phyloP scores from a whole-genome alignment of 1,140 invertebrate genomes.

The Coelopa frigida region DNA sequence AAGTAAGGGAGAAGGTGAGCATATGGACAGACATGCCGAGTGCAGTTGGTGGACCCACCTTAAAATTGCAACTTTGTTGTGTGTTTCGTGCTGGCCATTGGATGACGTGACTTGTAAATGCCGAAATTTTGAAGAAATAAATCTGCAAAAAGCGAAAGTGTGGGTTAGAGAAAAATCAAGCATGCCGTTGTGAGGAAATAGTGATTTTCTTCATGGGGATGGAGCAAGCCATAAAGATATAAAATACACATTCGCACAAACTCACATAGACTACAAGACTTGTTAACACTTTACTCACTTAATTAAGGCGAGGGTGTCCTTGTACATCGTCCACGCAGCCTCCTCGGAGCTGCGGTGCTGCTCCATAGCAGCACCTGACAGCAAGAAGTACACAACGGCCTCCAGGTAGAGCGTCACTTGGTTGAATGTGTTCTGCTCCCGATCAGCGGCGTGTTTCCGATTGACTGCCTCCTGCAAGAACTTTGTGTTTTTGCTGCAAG shows the following conservation, averaged over 20 bases:
- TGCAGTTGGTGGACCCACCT: conserved; percentile 58
- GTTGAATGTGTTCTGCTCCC: conserved; percentile 58
- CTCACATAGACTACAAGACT: conserved; percentile 1
- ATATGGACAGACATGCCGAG: no score
- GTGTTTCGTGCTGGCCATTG: conserved; percentile 53
- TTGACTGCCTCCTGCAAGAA: conserved; percentile 70
- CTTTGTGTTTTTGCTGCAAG: conserved; percentile 42
- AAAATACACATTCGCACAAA: conserved; percentile 4
- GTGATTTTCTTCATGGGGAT: neutral
- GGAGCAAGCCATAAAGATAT: neutral
- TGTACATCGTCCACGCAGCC: conserved; percentile 72
- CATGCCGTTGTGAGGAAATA: neutral
- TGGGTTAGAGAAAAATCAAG: neutral
- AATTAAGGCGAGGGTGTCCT: conserved; percentile 69
- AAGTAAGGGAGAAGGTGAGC: conserved; percentile 31
- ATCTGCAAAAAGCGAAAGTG: conserved; percentile 45
- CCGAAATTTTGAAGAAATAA: conserved; percentile 62
- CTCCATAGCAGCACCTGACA: conserved; percentile 74
- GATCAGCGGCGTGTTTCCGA: conserved; percentile 71
- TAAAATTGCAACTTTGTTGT: conserved; percentile 64
- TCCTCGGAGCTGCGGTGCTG: conserved; percentile 57
- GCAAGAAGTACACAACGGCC: conserved; percentile 70
- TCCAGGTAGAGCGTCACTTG: conserved; percentile 72
- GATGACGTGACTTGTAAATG: conserved; percentile 53
- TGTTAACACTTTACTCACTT: conserved; percentile 49